These are phyloP conservation scores for Athene noctua DNA, from an alignment of 2,113 vertebrate species.

Conservation along the genomic window DNA sequence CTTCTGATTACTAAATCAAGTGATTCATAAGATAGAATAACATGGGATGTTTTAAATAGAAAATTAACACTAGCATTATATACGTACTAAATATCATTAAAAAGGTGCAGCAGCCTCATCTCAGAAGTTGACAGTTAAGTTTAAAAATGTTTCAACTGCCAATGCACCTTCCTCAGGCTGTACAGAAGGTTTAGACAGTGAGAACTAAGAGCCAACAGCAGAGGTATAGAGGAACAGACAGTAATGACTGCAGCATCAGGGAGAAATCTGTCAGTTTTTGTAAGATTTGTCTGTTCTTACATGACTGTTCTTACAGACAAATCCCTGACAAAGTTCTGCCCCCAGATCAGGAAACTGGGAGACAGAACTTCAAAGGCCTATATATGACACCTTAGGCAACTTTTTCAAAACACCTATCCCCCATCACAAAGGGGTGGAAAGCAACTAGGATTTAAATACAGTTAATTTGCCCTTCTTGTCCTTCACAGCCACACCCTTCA, in stretches of 20 bases:
- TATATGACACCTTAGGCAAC: neutral
- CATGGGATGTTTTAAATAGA: neutral
- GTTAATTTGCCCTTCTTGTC: neutral
- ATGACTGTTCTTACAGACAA: neutral
- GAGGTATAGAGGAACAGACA: neutral
- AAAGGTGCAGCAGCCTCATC: neutral
- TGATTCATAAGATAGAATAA: neutral
- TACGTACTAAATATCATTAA: neutral
- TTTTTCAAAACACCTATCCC: neutral
- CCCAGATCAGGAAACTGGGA: neutral
- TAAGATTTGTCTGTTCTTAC: too few species aligned
- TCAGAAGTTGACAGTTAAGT: neutral
- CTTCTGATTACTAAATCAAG: neutral
- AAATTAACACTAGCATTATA: neutral
- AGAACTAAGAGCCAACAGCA: neutral
- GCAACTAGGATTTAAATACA: neutral
- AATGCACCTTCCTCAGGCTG: neutral
- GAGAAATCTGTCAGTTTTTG: too few species aligned
- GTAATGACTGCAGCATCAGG: neutral
- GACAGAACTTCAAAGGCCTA: neutral
- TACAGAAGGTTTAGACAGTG: neutral
- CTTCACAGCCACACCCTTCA: neutral
- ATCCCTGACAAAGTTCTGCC: neutral
- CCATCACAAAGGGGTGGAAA: neutral
- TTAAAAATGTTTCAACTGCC: neutral